phyloP scores from a whole-genome alignment of 2,113 vertebrate species.

The Dipodomys ordii region DNA sequence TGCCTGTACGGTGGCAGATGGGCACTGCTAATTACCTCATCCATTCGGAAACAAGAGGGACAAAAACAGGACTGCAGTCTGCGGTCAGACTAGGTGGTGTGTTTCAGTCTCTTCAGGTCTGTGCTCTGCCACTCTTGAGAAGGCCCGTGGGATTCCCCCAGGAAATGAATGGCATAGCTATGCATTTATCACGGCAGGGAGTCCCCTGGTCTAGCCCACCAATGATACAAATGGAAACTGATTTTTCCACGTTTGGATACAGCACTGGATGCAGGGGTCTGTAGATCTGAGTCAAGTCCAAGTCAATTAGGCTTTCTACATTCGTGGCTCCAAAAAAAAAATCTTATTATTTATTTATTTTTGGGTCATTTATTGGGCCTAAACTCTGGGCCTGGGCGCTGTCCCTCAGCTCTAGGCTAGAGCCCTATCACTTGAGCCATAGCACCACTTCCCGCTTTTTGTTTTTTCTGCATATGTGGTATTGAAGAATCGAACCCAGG shows the following conservation, averaged over 20 bases:
- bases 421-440: too few species aligned
- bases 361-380: too few species aligned
- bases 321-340: background rate
- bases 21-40: background rate
- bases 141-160: background rate
- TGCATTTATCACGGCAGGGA: background rate
- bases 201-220: background rate
- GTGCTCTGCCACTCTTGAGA: background rate
- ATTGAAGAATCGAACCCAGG: too few species aligned
- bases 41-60: slow-evolving; percentile 30
- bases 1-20: background rate
- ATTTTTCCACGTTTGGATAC: slow-evolving; percentile 3
- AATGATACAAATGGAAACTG: background rate
- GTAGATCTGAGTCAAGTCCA: background rate
- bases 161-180: background rate
- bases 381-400: too few species aligned
- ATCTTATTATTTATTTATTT: too few species aligned
- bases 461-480: too few species aligned
- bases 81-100: background rate
- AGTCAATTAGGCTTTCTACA: background rate
- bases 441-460: too few species aligned
- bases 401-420: too few species aligned
- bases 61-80: background rate
- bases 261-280: background rate
- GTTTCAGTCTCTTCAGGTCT: background rate